phyloP scores from a whole-genome alignment of 2,888 invertebrate species.

The Horisme vitalbata region DNA sequence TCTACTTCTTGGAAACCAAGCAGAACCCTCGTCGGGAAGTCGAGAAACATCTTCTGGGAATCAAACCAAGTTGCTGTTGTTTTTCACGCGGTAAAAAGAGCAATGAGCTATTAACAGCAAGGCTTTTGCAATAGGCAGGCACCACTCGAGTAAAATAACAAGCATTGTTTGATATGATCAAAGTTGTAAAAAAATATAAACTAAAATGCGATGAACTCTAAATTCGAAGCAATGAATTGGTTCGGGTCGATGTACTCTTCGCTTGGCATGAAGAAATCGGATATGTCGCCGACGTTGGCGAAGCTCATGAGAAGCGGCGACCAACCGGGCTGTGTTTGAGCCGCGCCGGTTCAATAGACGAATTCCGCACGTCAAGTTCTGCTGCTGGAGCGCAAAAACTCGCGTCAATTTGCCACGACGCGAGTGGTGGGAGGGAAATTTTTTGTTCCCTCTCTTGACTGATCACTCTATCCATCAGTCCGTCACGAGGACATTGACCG shows the following conservation, averaged over 20 bases:
- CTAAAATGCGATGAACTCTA: slow-evolving; percentile 25
- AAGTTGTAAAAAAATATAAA: slow-evolving; percentile 27
- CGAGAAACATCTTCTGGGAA: slow-evolving; percentile 60
- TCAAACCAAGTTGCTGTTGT: slow-evolving; percentile 46
- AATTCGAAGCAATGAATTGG: slow-evolving; percentile 38
- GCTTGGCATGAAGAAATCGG: slow-evolving; percentile 54
- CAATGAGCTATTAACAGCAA: no score
- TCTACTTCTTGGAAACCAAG: slow-evolving; percentile 58
- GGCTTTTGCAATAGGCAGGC: slow-evolving; percentile 5
- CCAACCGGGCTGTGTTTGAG: slow-evolving; percentile 52
- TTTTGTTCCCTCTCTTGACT: slow-evolving; percentile 70
- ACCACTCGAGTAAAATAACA: slow-evolving; percentile 5
- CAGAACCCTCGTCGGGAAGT: slow-evolving; percentile 56
- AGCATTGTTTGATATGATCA: neutral
- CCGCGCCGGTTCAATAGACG: slow-evolving; percentile 58
- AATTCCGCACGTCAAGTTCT: slow-evolving; percentile 52
- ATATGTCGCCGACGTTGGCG: slow-evolving; percentile 57
- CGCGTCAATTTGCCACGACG: slow-evolving; percentile 66
- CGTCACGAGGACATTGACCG: slow-evolving; percentile 76
- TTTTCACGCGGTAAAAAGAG: slow-evolving; percentile 53
- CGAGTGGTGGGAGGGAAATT: slow-evolving; percentile 56
- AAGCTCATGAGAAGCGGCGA: slow-evolving; percentile 50
- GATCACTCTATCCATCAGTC: slow-evolving; percentile 64
- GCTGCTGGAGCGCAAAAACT: slow-evolving; percentile 60
- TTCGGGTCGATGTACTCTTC: slow-evolving; percentile 59